Percentiles rank a stretch among this genome's conserved stretches.
These are phyloP conservation scores for Camponotus pennsylvanicus DNA, from an alignment of 1,140 invertebrate genomes.

Conservation along the genomic window DNA sequence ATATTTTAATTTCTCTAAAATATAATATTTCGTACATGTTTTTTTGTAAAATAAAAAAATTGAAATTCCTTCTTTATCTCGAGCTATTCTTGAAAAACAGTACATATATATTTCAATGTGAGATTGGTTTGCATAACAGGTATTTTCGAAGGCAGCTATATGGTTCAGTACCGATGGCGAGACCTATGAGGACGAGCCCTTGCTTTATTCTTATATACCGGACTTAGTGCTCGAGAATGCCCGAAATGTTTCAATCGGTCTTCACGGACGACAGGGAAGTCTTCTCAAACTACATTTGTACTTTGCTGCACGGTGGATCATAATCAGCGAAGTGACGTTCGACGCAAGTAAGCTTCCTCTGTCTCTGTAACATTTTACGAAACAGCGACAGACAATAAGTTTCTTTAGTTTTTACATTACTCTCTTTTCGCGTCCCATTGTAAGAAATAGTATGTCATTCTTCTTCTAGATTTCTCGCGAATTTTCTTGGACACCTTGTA, in stretches of 20 bases:
- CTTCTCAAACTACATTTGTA: constrained; percentile 91
- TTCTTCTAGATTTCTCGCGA: constrained; percentile 44
- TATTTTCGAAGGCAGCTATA: constrained; percentile 90
- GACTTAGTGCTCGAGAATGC: constrained; percentile 91
- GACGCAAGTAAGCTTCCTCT: constrained; percentile 87
- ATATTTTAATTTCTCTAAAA: too few species aligned
- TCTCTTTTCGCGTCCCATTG: neutral
- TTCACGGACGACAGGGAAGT: constrained; percentile 88
- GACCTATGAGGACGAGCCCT: constrained; percentile 87
- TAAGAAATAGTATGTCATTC: neutral
- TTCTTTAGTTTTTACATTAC: constrained; percentile 4
- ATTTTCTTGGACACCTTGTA: constrained; percentile 19
- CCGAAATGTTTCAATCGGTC: constrained; percentile 90
- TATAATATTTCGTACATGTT: too few species aligned
- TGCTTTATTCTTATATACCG: constrained; percentile 91
- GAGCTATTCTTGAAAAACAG: neutral
- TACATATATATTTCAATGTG: constrained; percentile 21
- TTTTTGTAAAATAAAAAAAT: neutral
- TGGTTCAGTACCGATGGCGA: constrained; percentile 90
- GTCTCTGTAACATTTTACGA: constrained; percentile 5
- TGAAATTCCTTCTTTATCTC: neutral
- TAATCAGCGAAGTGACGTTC: constrained; percentile 92
- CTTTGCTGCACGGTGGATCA: constrained; percentile 92
- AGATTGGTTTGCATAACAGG: constrained; percentile 82
- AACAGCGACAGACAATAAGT: constrained; percentile 23